A percentile compares a stretch with the other conserved stretches of the same genome.
These are phyloP conservation scores for Steinernema khuongi DNA, from an alignment of 1,140 invertebrate genomes.

Conservation along the genomic window DNA sequence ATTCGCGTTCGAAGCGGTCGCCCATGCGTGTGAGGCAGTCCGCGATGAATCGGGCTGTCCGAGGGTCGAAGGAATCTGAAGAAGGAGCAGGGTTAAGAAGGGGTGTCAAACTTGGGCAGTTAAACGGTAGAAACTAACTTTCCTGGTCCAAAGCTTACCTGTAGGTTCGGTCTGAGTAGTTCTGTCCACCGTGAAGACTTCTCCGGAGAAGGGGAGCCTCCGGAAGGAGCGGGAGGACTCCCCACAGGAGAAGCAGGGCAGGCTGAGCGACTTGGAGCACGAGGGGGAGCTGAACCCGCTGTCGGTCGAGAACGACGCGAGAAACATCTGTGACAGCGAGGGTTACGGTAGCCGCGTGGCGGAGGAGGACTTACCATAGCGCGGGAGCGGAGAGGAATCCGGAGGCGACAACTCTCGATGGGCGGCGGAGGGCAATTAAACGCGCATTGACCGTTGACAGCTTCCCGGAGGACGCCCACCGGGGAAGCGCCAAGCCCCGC, in stretches of 20 bases:
- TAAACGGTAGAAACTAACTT: too few relatives aligned
- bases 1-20: background rate
- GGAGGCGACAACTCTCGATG: conserved; percentile 1
- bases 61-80: background rate
- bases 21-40: background rate
- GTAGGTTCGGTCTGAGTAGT: background rate
- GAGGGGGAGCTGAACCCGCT: conserved; percentile 5
- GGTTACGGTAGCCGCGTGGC: background rate
- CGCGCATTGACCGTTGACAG: too few relatives aligned
- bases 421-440: conserved; percentile 1
- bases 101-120: too few relatives aligned
- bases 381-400: background rate
- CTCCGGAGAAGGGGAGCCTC: background rate
- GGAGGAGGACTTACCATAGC: background rate
- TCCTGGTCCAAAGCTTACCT: background rate
- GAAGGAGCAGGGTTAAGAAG: too few relatives aligned
- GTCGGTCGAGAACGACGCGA: background rate
- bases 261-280: background rate
- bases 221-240: background rate
- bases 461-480: too few relatives aligned
- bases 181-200: background rate
- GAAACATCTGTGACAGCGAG: background rate
- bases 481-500: background rate
- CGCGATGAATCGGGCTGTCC: background rate
- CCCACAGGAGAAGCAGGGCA: background rate